These are phyloP conservation scores for Aurelia sp. DNA, from an alignment of 30 jellyfish, hydroid and myxozoan species.

Conservation along the genomic window DNA sequence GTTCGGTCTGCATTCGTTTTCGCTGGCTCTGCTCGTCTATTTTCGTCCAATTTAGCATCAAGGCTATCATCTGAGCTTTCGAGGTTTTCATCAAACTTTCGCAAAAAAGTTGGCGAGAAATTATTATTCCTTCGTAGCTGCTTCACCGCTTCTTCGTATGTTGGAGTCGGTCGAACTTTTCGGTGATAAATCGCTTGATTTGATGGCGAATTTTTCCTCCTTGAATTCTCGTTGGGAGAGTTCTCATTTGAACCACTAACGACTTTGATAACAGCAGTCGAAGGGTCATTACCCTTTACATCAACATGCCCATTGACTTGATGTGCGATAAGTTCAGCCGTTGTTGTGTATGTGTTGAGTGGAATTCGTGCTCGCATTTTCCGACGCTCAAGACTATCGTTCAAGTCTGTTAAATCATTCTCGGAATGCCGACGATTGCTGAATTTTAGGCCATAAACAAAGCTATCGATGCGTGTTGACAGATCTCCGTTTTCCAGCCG, in stretches of 20 bases:
- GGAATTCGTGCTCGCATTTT: conserved; percentile 77
- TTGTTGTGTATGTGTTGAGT: conserved; percentile 87
- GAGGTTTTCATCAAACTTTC: conserved; percentile 6
- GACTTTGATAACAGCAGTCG: conserved; percentile 47
- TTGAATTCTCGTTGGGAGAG: conserved; percentile 18
- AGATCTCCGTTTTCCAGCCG: conserved; percentile 5
- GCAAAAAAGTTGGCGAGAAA: conserved; percentile 37
- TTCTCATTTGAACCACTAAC: conserved; percentile 32
- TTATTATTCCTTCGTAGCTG: conserved; percentile 44
- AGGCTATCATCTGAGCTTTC: conserved; percentile 58
- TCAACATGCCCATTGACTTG: conserved; percentile 34
- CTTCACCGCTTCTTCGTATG: conserved; percentile 70
- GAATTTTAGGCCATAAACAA: conserved; percentile 12
- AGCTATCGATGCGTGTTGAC: conserved; percentile 13
- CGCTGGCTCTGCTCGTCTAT: not conserved
- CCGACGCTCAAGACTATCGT: conserved; percentile 64
- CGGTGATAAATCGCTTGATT: conserved; percentile 50
- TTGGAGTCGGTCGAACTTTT: conserved; percentile 74
- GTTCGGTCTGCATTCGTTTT: not conserved
- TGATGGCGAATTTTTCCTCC: conserved; percentile 56
- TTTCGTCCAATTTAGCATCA: conserved; percentile 31
- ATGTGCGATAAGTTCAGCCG: conserved; percentile 97
- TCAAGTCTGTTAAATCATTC: conserved; percentile 75
- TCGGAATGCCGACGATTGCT: conserved; percentile 85
- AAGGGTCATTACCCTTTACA: conserved; percentile 6